These are phyloP conservation scores for Chaunax sp. DNA, from an alignment of 2,797 vertebrate species.

Conservation along the genomic window DNA sequence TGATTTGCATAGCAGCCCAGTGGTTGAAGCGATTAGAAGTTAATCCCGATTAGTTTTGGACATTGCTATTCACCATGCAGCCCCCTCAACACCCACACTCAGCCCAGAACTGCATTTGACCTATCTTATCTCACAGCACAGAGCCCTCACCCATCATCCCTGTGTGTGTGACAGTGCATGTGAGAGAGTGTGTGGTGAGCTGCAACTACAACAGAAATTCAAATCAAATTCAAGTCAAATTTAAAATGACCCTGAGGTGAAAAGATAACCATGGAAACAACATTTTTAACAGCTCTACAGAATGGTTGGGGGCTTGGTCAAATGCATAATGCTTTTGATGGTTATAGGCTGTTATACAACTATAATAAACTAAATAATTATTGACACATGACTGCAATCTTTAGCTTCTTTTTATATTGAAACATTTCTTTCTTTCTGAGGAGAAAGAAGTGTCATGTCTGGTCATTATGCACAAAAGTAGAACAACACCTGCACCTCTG, in stretches of 20 bases:
- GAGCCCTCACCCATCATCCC: slow-evolving; percentile 60
- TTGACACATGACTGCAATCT: no score
- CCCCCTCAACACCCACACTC: slow-evolving; percentile 59
- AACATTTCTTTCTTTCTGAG: background rate
- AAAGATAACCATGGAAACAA: slow-evolving; percentile 57
- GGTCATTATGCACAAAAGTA: background rate
- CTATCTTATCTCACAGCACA: slow-evolving; percentile 79
- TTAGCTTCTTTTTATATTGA: background rate
- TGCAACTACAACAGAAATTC: slow-evolving; percentile 57
- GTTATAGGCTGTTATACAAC: no score
- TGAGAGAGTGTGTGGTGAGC: slow-evolving; percentile 24
- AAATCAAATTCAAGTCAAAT: slow-evolving; percentile 65
- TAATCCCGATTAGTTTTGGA: slow-evolving; percentile 83
- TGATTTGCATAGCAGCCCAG: slow-evolving; percentile 79
- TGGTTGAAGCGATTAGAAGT: slow-evolving; percentile 80
- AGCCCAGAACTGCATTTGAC: slow-evolving; percentile 72
- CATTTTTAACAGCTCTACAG: slow-evolving; percentile 44
- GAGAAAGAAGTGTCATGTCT: background rate
- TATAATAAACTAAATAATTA: background rate
- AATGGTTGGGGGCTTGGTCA: slow-evolving; percentile 18
- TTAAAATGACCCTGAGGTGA: slow-evolving; percentile 66
- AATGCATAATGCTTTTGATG: slow-evolving; percentile 9
- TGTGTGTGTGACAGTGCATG: slow-evolving; percentile 5
- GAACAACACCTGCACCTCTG: background rate
- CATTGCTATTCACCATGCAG: slow-evolving; percentile 79